Evolutionary conservation across 2,113 vertebrate genomes (phyloP).

Genomic region (Pedetes capensis): DNA sequence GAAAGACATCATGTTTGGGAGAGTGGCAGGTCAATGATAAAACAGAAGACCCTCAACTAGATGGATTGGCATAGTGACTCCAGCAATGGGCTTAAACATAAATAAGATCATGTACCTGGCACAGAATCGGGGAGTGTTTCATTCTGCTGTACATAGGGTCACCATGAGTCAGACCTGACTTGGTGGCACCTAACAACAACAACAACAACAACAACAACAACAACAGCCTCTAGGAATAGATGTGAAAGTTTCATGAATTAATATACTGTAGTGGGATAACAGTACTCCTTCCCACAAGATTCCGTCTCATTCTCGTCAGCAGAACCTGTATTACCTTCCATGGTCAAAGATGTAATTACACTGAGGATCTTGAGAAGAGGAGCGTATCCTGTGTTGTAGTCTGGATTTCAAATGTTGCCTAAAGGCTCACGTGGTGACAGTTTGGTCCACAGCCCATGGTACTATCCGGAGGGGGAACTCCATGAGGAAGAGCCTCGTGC

Average conservation of each 20-base stretch:
- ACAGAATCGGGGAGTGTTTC: too few relatives aligned
- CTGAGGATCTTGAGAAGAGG: background rate
- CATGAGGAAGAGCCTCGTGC: background rate
- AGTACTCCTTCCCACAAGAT: background rate
- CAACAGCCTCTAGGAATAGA: background rate
- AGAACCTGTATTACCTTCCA: background rate
- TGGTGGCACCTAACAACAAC: too few relatives aligned
- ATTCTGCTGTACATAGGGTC: too few relatives aligned
- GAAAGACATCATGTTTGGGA: too few relatives aligned
- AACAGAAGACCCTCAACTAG: too few relatives aligned
- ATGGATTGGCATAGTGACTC: too few relatives aligned
- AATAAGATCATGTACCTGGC: too few relatives aligned
- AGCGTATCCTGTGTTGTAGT: background rate
- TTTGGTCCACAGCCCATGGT: background rate
- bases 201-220: too few relatives aligned
- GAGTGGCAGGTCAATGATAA: too few relatives aligned
- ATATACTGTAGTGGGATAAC: background rate
- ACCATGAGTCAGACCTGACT: too few relatives aligned
- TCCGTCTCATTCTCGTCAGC: background rate
- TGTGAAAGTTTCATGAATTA: background rate
- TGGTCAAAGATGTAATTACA: background rate
- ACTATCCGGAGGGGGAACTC: background rate
- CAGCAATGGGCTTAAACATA: too few relatives aligned
- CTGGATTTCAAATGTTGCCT: background rate
- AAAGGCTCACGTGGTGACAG: background rate